Evolutionary conservation across 2,888 invertebrate species (phyloP).

Genomic region (Tolmerus cingulatus): DNA sequence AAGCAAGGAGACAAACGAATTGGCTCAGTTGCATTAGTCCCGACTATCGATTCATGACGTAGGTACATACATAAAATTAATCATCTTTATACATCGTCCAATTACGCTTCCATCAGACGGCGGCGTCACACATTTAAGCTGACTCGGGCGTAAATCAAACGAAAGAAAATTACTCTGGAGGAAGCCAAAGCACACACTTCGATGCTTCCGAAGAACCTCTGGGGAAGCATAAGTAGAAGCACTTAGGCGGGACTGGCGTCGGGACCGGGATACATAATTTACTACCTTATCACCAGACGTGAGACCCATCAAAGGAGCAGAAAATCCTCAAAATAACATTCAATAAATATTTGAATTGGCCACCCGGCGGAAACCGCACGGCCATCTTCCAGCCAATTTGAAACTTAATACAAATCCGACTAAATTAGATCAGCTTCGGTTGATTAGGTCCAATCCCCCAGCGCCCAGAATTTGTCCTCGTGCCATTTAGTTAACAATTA

Average conservation of each 20-base stretch:
- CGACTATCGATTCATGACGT: background rate
- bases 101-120: background rate
- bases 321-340: background rate
- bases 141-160: background rate
- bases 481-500: constrained; percentile 5
- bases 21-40: background rate
- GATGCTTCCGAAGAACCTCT: background rate
- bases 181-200: background rate
- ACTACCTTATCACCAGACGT: background rate
- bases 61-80: background rate
- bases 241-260: background rate
- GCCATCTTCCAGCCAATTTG: background rate
- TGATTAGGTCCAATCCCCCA: background rate
- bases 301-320: background rate
- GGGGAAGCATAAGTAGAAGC: background rate
- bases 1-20: background rate
- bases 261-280: background rate
- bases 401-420: background rate
- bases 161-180: background rate
- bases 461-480: background rate
- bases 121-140: background rate
- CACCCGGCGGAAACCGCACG: background rate
- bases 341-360: background rate
- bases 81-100: background rate
- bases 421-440: background rate